Conservation (phyloP, 2,888 invertebrate genomes). For the Aricia artaxerxes region DNA sequence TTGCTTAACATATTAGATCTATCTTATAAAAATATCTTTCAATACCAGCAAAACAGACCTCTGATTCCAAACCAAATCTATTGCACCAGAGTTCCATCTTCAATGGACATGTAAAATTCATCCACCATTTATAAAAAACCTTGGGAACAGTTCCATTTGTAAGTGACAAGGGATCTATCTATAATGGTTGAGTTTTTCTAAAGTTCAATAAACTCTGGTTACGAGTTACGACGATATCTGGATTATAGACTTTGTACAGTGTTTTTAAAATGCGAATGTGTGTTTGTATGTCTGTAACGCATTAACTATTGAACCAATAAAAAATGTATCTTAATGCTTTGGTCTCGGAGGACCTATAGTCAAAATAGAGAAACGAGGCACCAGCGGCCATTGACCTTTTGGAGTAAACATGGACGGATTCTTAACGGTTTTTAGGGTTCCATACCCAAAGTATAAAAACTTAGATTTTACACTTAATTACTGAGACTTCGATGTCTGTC, state of each 20-base stretch:
- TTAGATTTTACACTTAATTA: too few species aligned
- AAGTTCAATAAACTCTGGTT: conserved; percentile 67
- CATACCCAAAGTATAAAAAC: too few species aligned
- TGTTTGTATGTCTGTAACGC: too few species aligned
- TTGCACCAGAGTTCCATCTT: conserved; percentile 42
- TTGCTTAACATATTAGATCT: not conserved
- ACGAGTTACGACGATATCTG: conserved; percentile 68
- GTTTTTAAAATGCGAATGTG: not conserved
- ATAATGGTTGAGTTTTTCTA: conserved; percentile 51
- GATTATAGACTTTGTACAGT: conserved; percentile 49
- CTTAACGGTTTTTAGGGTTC: too few species aligned
- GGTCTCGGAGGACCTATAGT: too few species aligned
- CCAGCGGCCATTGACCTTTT: too few species aligned
- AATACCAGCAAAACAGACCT: not conserved
- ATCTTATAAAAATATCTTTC: not conserved
- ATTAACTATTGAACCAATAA: too few species aligned
- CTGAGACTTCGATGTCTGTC: too few species aligned
- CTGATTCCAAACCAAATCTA: conserved; percentile 25
- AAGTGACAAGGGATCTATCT: conserved; percentile 35
- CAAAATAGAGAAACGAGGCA: too few species aligned
- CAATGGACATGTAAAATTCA: conserved; percentile 35
- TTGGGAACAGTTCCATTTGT: conserved; percentile 22
- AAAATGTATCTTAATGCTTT: too few species aligned
- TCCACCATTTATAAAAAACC: conserved; percentile 32
- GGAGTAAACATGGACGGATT: too few species aligned